Base-by-base conservation (phyloP, 2,888 invertebrate genomes). In the Notocelia uddmanniana region DNA sequence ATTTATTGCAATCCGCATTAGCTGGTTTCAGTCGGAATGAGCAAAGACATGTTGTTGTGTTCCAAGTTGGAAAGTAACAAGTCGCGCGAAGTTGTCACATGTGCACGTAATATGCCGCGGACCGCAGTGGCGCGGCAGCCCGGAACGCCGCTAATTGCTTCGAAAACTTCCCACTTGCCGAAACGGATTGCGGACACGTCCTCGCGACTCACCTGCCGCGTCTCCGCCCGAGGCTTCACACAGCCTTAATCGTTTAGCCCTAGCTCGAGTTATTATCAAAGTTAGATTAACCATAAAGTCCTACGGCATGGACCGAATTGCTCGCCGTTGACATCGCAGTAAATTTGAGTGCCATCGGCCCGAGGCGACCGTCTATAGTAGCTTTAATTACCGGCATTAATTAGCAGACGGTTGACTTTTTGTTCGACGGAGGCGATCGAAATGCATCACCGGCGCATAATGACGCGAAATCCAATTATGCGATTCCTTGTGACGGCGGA, bases 331-430 rank as follows among this genome's bases (percentile, higher is more conserved):
- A 64, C 59, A 45, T 68, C 21, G 52, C 41, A 66, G 45, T 73
- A 69, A 67, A 73, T 69, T 71, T 68, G 50, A 72, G 60, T 55
- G 34, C 50, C 58, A 37, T 48, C 64, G 55, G 23, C 63, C 60
- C 57, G 31, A 57, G 15, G 69, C 63, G 50, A 78, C 80, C 68
- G 75, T 77, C 75, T 79, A 75, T 79, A 80, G 81, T 80, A 75
- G 78, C 81, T 81, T 83, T 82, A 85, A 84, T 85, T 81, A 84
- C 78, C 77, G 75, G 60, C 74, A 74, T 78, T 84, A 82, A 83
- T 84, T 78, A 78, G 79, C 74, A 76, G 76, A 76, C 75, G 77
- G 75, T 75, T 74, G 69, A 48, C 57, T 63, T 48, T 69, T 69
- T 68, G 26, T 13, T 18, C 50, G 37, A 41, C 41, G 37, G 55